Evolutionary conservation across 2,888 invertebrate genomes (phyloP).

Genomic region (Trissoscelio sp.): DNA sequence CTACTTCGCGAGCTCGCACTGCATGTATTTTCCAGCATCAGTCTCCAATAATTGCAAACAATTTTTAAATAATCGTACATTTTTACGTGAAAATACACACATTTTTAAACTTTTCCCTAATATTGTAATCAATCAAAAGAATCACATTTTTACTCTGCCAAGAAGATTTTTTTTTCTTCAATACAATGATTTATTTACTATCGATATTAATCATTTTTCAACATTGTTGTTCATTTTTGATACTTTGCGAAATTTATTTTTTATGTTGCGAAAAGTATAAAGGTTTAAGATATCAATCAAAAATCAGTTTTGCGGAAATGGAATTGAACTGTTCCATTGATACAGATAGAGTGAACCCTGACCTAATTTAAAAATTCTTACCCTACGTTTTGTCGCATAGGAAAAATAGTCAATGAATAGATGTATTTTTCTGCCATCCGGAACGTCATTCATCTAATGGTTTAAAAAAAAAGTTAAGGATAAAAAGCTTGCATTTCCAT

Average conservation of each 20-base stretch:
- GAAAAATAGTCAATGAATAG: conserved; percentile 52
- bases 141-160: no score
- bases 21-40: conserved; percentile 23
- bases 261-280: background rate
- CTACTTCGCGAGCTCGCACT: conserved; percentile 33
- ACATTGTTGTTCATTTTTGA: no score
- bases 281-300: conserved; percentile 8
- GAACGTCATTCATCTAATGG: conserved; percentile 59
- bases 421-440: conserved; percentile 21
- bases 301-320: conserved; percentile 45
- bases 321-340: conserved; percentile 21
- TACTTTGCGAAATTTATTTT: no score
- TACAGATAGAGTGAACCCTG: conserved; percentile 43
- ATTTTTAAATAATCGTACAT: no score
- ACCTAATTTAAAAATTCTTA: conserved; percentile 56
- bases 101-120: no score
- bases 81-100: no score
- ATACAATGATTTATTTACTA: no score
- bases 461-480: conserved; percentile 48
- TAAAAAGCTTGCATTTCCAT: conserved; percentile 49
- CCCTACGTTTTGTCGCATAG: conserved; percentile 49
- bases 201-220: no score
- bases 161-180: no score
- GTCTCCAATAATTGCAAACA: conserved; percentile 35
- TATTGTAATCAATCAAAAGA: no score